Evolutionary conservation across 2,888 invertebrate genomes (phyloP).

Genomic region (Caenorhabditis virilis): DNA sequence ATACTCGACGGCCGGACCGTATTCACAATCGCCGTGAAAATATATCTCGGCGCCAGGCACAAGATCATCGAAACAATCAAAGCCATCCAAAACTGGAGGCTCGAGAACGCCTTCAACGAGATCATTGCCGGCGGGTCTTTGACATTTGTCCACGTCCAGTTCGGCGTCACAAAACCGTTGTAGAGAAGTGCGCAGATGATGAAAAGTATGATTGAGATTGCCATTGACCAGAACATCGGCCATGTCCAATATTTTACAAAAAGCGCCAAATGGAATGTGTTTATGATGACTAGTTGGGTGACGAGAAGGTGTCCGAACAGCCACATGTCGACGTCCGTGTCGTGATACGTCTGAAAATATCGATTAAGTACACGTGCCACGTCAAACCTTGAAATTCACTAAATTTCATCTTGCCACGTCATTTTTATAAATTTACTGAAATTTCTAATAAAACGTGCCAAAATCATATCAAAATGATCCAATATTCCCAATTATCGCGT

Average conservation of each 20-base stretch:
- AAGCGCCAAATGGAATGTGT: constrained; percentile 84
- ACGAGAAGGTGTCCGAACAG: constrained; percentile 86
- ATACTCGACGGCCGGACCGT: constrained; percentile 25
- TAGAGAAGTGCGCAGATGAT: constrained; percentile 84
- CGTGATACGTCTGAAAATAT: constrained; percentile 41
- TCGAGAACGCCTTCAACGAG: constrained; percentile 72
- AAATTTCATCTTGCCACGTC: too few species aligned
- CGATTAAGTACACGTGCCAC: not conserved
- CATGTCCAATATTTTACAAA: constrained; percentile 92
- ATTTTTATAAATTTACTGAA: too few species aligned
- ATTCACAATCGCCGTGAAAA: constrained; percentile 17
- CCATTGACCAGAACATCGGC: constrained; percentile 80
- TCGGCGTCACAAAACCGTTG: constrained; percentile 79
- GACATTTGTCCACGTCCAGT: constrained; percentile 72
- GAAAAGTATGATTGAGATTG: constrained; percentile 81
- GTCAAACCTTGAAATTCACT: too few species aligned
- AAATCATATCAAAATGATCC: too few species aligned
- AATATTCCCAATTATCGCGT: too few species aligned
- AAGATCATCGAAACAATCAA: constrained; percentile 20
- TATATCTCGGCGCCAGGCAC: constrained; percentile 25
- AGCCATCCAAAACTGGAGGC: constrained; percentile 75
- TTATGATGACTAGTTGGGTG: constrained; percentile 84
- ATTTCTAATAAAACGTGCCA: too few species aligned
- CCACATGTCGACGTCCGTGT: constrained; percentile 79
- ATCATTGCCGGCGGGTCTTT: constrained; percentile 85